phyloP scores from a whole-genome alignment of 2,888 invertebrate species.

The Thysanoteuthis rhombus region DNA sequence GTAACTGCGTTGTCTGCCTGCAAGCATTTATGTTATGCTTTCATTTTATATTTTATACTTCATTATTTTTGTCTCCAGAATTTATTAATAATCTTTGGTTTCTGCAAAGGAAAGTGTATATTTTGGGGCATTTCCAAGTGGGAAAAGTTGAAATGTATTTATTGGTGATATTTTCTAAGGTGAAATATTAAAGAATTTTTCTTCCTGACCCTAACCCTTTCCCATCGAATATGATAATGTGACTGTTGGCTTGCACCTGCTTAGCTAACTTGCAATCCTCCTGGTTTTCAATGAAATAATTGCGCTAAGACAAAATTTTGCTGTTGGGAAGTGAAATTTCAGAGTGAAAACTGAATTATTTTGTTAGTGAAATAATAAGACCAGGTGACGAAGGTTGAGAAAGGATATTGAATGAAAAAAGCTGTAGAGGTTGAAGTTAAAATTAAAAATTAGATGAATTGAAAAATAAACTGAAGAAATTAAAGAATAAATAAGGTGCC shows the following conservation, averaged over 20 bases:
- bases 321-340: background rate
- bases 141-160: background rate
- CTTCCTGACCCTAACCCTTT: background rate
- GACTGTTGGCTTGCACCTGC: slow-evolving; percentile 12
- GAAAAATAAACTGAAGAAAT: background rate
- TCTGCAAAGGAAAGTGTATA: background rate
- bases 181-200: background rate
- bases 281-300: background rate
- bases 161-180: background rate
- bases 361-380: too few species aligned
- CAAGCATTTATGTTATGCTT: background rate
- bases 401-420: background rate
- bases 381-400: too few species aligned
- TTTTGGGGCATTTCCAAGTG: too few species aligned
- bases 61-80: background rate
- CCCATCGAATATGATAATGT: background rate
- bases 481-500: background rate
- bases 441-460: background rate
- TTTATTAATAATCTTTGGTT: background rate
- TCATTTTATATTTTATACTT: background rate
- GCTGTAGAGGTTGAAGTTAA: background rate
- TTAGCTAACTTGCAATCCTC: background rate
- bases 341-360: too few species aligned
- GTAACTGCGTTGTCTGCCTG: background rate
- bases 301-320: background rate